Conservation (phyloP, 2,113 vertebrate genomes). For the Chroicocephalus ridibundus region DNA sequence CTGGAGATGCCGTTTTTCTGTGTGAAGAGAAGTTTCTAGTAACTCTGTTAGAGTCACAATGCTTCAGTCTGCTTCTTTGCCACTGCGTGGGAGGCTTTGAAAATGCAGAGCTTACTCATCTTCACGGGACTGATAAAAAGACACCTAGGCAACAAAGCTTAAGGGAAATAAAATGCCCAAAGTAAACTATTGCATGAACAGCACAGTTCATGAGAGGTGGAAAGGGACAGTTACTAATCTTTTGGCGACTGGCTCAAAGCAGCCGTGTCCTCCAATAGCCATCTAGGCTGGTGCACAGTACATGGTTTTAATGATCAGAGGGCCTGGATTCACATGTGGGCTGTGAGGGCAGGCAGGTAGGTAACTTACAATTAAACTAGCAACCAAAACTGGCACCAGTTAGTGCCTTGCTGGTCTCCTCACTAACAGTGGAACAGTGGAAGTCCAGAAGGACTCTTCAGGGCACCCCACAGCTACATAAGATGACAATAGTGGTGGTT, state of each 20-base stretch:
- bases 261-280: not conserved
- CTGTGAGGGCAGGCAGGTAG: not conserved
- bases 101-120: slow-evolving; percentile 65
- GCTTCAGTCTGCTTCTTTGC: slow-evolving; percentile 32
- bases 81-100: slow-evolving; percentile 52
- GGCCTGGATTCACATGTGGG: not conserved
- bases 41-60: not conserved
- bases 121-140: slow-evolving; percentile 44
- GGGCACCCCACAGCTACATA: not conserved
- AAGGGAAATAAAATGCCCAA: not conserved
- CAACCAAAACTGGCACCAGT: not conserved
- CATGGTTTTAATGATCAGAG: not conserved
- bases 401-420: not conserved
- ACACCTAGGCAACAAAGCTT: slow-evolving; percentile 61
- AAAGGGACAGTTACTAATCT: not conserved
- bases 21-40: slow-evolving; percentile 26
- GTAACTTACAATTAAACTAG: not conserved
- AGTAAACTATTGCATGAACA: not conserved
- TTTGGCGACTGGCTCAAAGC: not conserved
- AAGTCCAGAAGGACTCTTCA: not conserved
- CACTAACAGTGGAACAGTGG: not conserved
- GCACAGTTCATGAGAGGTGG: not conserved
- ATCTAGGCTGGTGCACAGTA: not conserved
- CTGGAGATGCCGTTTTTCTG: not conserved
- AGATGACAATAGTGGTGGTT: accelerated